phyloP scores from a whole-genome alignment of 1,140 invertebrate genomes.

The Listronotus oregonensis region DNA sequence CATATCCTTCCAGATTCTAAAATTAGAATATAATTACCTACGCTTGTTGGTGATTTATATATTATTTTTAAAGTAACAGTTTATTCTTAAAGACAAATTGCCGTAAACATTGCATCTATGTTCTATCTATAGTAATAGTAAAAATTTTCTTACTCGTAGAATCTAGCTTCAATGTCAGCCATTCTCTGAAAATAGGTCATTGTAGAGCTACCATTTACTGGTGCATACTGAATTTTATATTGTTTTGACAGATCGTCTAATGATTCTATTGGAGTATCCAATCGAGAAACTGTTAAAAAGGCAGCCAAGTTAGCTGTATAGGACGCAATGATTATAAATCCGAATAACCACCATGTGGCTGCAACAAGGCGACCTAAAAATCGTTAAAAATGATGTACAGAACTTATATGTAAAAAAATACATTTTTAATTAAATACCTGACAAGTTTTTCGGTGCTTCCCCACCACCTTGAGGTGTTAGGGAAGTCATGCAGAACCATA shows the following conservation, averaged over 20 bases:
- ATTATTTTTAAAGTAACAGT: no score
- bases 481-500: slow-evolving; percentile 99
- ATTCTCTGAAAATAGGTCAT: slow-evolving; percentile 95
- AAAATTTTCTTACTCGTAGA: slow-evolving; percentile 82
- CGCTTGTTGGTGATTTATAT: no score
- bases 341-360: slow-evolving; percentile 97
- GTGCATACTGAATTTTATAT: slow-evolving; percentile 94
- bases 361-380: slow-evolving; percentile 73
- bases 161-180: slow-evolving; percentile 92
- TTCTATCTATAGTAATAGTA: no score
- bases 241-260: slow-evolving; percentile 92
- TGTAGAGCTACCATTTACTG: slow-evolving; percentile 80
- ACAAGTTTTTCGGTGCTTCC: slow-evolving; percentile 94
- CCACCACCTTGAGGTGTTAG: slow-evolving; percentile 95
- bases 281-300: slow-evolving; percentile 88
- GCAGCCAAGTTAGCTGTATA: slow-evolving; percentile 97
- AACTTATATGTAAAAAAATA: no score
- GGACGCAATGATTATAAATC: slow-evolving; percentile 97
- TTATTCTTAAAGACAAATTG: no score
- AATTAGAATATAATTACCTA: slow-evolving; percentile 35
- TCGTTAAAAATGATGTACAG: no score
- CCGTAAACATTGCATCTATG: no score
- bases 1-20: slow-evolving; percentile 97
- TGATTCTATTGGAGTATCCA: slow-evolving; percentile 91
- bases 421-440: slow-evolving; percentile 61